Base-by-base conservation (phyloP, 2,888 invertebrate genomes). In the Biston betularia region DNA sequence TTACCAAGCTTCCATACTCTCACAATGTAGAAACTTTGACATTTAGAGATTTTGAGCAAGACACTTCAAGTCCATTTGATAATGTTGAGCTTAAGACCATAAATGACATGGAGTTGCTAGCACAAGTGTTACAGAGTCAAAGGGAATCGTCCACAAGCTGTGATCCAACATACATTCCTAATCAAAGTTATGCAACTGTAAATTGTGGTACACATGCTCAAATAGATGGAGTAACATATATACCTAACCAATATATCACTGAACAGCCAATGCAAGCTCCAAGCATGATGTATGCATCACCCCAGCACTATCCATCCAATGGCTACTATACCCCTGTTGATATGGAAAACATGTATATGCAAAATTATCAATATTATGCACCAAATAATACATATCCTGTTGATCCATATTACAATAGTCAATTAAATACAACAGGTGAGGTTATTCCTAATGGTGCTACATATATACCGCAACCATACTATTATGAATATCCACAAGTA, bases 51-150 rank as follows among this genome's bases (percentile, higher is more conserved):
- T 98, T 98, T 93, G 98, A 98, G 88, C 96, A 97, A 83, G 98
- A 98, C 83, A 97, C 97, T 57, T 97, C 97, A 61, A 98, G 97
- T 86, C 98, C 98, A 0, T 98, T 98, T 90, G 98, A 98, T 92
- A 98, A 97, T 90, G 96, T 98, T 89, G 98, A 98, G 90, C 88
- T 98, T 60, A 98, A 98, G 89, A 97, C 98, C 49, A 97, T 98
- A 67, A 98, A 98, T 90, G 98, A 98, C 83, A 96, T 98, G 95
- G 98, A 98, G 88, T 96, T 97, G 84, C 90, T 98, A 72, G 98
- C 98, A 12, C 96, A 97, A 88, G 97, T 98, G 53, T 84, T 96
- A 69, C 91, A 92, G 72, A 88, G 84, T 76, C 87, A 95, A 83
- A 82, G 84, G 64, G 87, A 88, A 6, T 85, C 89, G 0, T 65